Evolutionary conservation across 1,140 invertebrate species (phyloP), one percentile per base, ranked within the genome.

Genomic region (Zaprionus ornatus): DNA sequence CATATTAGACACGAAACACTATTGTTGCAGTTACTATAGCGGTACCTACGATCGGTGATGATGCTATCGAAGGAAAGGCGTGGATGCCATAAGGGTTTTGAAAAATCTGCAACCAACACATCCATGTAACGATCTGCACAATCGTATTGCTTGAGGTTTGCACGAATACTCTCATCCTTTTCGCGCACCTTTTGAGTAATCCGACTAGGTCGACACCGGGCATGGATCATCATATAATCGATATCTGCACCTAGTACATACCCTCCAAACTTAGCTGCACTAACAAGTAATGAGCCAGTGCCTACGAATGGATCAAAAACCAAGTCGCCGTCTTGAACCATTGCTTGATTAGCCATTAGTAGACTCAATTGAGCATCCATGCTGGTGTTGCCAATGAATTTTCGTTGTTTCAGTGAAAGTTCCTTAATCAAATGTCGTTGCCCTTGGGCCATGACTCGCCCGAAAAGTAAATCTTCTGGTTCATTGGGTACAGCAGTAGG

Each of bases 351-450:
- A 0, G 97, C 96, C 98, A 99, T 99, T 25, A 99, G 93, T 19
- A 99, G 92, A 4, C 98, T 96, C 1, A 99, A 93, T 77, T 97
- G 96, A 0, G 98, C 96, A 93, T 99, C 98, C 98, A 99, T 99
- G 83, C 97, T 98, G 0, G 98, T 99, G 91, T 99, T 99, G 6
- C 98, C 98, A 90, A 99, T 99, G 92, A 99, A 99, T 93, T 97
- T 97, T 21, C 98, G 94, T 29, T 95, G 96, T 93, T 98, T 98
- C 25, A 99, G 91, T 1, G 97, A 98, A 55, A 98, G 95, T 66
- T 96, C 94, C 74, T 95, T 93, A 37, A 98, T 97, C 23, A 96
- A 93, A 74, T 97, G 94, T 69, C 98, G 94, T 92, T 98, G 96
- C 3, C 98, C 97, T 93, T 97, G 95, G 35, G 95, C 94, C 94